Evolutionary conservation across 2,113 vertebrate species (phyloP).

Genomic region (Propithecus coquereli): DNA sequence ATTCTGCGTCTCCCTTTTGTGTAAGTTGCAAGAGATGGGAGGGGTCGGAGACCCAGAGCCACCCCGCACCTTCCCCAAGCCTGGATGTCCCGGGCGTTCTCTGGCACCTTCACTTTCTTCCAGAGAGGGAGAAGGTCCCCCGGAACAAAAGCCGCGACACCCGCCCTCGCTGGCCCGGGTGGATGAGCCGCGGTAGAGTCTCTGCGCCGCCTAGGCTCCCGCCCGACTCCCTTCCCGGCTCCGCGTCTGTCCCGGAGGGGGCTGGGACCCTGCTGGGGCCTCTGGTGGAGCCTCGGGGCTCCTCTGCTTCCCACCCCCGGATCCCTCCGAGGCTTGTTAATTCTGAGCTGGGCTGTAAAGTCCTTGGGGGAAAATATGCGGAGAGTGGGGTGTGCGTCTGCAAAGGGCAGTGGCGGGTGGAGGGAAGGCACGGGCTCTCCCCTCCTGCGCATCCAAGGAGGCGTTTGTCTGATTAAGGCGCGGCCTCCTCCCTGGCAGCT

Average conservation of each 20-base stretch:
- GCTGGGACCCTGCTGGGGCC: not conserved
- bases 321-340: not conserved
- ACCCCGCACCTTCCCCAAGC: not conserved
- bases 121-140: not conserved
- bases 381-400: slow-evolving; percentile 15
- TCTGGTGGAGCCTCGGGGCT: not conserved
- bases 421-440: not conserved
- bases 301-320: not conserved
- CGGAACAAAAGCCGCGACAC: slow-evolving; percentile 74
- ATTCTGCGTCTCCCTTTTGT: slow-evolving; percentile 64
- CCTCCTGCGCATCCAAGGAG: slow-evolving; percentile 10
- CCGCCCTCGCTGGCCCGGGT: slow-evolving; percentile 55
- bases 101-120: not conserved
- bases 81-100: not conserved
- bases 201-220: slow-evolving; percentile 11
- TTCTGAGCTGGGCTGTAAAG: not conserved
- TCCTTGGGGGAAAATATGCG: not conserved
- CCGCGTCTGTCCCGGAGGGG: not conserved
- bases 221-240: not conserved
- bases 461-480: not conserved
- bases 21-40: slow-evolving; percentile 59
- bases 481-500: not conserved
- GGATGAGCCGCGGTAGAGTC: not conserved
- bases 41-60: not conserved
- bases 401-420: slow-evolving; percentile 6